A percentile compares a stretch with the other conserved stretches of the same genome.
Conservation (phyloP, 2,888 invertebrate genomes). For the Morinoia aosen region DNA sequence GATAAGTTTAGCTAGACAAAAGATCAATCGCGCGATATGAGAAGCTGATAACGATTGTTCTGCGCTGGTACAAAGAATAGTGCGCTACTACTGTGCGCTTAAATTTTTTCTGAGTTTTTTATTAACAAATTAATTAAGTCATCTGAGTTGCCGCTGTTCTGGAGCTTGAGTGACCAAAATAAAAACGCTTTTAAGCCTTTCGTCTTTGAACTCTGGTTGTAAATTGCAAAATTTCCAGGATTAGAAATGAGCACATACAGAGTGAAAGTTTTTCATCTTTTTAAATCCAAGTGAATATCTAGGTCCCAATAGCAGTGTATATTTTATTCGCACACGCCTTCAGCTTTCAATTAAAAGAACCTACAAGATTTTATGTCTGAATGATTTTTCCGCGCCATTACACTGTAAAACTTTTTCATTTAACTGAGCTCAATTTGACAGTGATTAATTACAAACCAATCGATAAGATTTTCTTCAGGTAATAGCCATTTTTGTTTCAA, state of each 20-base stretch:
- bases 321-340: too few relatives aligned
- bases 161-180: background rate
- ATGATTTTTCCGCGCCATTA: background rate
- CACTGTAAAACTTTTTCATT: too few relatives aligned
- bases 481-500: background rate
- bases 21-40: background rate
- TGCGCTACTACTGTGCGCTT: background rate
- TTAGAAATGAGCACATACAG: background rate
- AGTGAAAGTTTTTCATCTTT: background rate
- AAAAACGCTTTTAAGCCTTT: background rate
- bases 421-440: too few relatives aligned
- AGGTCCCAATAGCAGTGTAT: too few relatives aligned
- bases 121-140: background rate
- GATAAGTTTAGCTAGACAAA: background rate
- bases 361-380: background rate
- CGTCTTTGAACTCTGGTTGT: background rate
- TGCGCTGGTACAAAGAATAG: background rate
- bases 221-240: background rate
- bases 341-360: background rate
- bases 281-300: background rate
- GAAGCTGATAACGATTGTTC: background rate
- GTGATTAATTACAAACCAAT: too few relatives aligned
- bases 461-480: too few relatives aligned
- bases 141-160: too few relatives aligned
- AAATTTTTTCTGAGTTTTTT: too few relatives aligned